A percentile compares a stretch with the other conserved stretches of the same genome.
phyloP scores from a whole-genome alignment of 2,113 vertebrate species.

The Nettapus auritus region DNA sequence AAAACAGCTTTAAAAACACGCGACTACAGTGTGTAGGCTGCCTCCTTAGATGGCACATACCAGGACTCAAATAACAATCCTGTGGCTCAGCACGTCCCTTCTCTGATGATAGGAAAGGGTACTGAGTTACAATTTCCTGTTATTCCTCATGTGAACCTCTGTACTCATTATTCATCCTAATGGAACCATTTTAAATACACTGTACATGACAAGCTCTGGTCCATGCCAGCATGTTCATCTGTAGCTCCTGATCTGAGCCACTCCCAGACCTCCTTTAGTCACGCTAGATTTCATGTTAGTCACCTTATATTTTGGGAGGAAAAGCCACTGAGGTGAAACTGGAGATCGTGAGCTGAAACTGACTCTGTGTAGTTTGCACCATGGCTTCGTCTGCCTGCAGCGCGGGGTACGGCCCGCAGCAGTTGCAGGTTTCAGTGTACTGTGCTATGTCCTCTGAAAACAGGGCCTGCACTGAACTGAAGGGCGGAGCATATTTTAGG shows the following conservation, averaged over 20 bases:
- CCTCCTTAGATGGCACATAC: neutral
- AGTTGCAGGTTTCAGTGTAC: neutral
- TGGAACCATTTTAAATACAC: neutral
- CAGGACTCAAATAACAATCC: neutral
- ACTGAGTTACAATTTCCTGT: conserved; percentile 24
- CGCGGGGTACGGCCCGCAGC: neutral
- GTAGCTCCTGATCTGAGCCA: neutral
- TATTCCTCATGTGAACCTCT: neutral
- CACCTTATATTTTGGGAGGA: neutral
- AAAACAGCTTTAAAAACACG: neutral
- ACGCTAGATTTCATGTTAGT: neutral
- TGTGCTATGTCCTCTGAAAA: neutral
- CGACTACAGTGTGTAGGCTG: neutral
- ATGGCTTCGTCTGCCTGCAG: neutral
- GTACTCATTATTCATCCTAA: conserved; percentile 15
- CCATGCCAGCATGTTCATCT: neutral
- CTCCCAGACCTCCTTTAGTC: conserved; percentile 14
- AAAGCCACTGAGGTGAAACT: neutral
- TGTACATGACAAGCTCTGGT: neutral
- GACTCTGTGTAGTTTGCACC: neutral
- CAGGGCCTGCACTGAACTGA: neutral
- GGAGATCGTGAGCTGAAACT: neutral
- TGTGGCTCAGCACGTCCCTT: neutral
- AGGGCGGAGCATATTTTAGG: neutral
- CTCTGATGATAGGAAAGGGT: neutral